Base-by-base conservation (phyloP, 2,113 vertebrate genomes). In the Lathamus discolor region DNA sequence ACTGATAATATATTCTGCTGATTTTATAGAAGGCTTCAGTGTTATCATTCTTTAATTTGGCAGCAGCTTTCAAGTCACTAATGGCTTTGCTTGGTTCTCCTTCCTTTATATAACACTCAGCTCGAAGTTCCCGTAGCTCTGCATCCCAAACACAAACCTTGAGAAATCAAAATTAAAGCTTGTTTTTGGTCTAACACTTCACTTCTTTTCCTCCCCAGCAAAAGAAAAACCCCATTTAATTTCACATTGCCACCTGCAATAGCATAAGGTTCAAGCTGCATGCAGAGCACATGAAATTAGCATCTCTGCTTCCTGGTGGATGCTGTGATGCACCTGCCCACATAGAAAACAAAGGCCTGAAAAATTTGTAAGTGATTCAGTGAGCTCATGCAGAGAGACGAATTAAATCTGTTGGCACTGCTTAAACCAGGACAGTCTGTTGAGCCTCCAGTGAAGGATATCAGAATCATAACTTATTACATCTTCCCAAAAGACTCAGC, bases 71-170 rank as follows among this genome's bases (percentile, higher is more conserved):
- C 66, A 99, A 98, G 98, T 99, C 99, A 92, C 98, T 98, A 97
- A 99, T 98, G 64, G 99, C 99, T 97, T 99, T 99, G 81, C 99
- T 98, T 96, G 98, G 98, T 81, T 99, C 99, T 10, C 98, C 99
- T 98, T 99, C 98, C 93, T 98, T 98, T 97, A 99, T 98, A 24
- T 98, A 99, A 96, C 99, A 99, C 80, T 99, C 99, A 10, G 99
- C 99, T 85, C 99, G 98, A 98, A 99, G 98, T 95, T 99, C 99
- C 64, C 99, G 98, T 64, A 99, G 98, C 77, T 98, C 98, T 95
- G 98, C 99, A 96, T 99, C 99, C 99, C 99, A 99, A 97, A 98
- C 96, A 94, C 99, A 99, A 23, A 98, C 99, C 99, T 99, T 98
- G 72, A 97, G 86, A 97, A 97, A 98, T 73, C 97, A 93, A 97